These are phyloP conservation scores for Sialis lutaria DNA, from an alignment of 2,888 invertebrate genomes.

Conservation along the genomic window DNA sequence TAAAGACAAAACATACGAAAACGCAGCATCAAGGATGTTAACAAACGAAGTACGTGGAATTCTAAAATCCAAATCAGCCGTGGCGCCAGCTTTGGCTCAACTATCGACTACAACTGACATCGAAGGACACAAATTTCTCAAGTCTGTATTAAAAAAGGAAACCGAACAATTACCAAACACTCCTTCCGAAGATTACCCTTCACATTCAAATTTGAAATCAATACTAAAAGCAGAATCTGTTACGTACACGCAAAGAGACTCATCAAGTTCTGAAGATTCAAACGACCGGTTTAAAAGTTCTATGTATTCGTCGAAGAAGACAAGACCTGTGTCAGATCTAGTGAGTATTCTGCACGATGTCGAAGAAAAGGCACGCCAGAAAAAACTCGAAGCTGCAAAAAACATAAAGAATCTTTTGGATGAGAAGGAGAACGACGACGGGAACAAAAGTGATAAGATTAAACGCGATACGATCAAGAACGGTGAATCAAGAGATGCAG, in stretches of 20 bases:
- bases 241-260: conserved; percentile 7
- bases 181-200: conserved; percentile 8
- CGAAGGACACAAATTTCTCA: conserved; percentile 8
- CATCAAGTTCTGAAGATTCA: neutral
- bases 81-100: conserved; percentile 22
- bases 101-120: conserved; percentile 8
- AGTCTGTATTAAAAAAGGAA: conserved; percentile 12
- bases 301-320: conserved; percentile 6
- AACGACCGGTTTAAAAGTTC: conserved; percentile 6
- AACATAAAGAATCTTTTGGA: neutral
- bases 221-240: conserved; percentile 15
- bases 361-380: neutral
- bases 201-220: conserved; percentile 13
- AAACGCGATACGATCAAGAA: neutral
- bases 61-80: conserved; percentile 31
- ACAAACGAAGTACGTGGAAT: conserved; percentile 36
- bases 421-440: neutral
- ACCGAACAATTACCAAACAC: neutral
- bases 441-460: neutral
- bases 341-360: neutral
- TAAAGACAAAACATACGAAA: conserved; percentile 26
- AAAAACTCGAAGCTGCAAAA: neutral
- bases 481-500: neutral
- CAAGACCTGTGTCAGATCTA: conserved; percentile 4
- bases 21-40: conserved; percentile 32